phyloP scores from a whole-genome alignment of 1,140 invertebrate species.

The Zaprionus africanus region DNA sequence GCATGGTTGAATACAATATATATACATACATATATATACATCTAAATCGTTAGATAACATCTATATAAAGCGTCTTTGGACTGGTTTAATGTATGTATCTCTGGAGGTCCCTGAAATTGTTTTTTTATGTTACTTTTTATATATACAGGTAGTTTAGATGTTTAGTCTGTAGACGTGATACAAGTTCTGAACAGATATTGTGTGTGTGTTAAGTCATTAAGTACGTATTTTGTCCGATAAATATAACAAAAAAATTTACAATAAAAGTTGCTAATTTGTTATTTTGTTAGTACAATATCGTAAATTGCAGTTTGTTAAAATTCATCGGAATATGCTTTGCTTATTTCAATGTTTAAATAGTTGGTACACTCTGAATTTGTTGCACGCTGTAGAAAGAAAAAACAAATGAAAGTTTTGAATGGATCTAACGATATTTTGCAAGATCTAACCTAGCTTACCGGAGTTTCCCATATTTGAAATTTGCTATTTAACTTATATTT shows the following conservation, averaged over 20 bases:
- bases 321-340: background rate
- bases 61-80: constrained; percentile 30
- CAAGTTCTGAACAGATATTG: constrained; percentile 37
- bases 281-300: constrained; percentile 24
- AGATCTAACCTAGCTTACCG: too few relatives aligned
- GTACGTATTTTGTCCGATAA: constrained; percentile 12
- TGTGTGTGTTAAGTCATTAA: constrained; percentile 26
- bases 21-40: constrained; percentile 30
- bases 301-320: background rate
- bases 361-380: background rate
- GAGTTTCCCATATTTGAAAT: too few relatives aligned
- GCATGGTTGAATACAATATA: background rate
- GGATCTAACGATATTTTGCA: too few relatives aligned
- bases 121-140: constrained; percentile 42
- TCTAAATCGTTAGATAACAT: constrained; percentile 38
- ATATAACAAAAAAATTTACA: constrained; percentile 5
- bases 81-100: constrained; percentile 40
- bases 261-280: constrained; percentile 34
- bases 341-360: too few relatives aligned
- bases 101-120: constrained; percentile 40
- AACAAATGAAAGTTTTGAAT: too few relatives aligned
- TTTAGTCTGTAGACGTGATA: constrained; percentile 44
- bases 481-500: too few relatives aligned
- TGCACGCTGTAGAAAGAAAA: too few relatives aligned
- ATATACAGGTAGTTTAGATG: constrained; percentile 10